phyloP scores from a whole-genome alignment of 2,888 invertebrate species.

The Sericinus montela region DNA sequence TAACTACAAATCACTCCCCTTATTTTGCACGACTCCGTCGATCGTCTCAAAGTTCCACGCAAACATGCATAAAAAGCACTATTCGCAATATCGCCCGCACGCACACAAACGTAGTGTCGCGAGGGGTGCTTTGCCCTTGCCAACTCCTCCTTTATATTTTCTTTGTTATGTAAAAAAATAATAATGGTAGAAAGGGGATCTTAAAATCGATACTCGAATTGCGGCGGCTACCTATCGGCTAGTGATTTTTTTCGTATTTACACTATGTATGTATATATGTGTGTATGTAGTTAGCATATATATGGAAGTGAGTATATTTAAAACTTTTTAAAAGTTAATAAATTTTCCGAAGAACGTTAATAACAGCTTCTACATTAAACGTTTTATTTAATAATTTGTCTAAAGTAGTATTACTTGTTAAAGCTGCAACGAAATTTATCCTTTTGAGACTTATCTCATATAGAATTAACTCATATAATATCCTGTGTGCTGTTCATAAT shows the following conservation, averaged over 20 bases:
- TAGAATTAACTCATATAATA: too few species aligned
- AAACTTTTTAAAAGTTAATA: too few species aligned
- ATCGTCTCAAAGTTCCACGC: slow-evolving; percentile 70
- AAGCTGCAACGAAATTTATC: too few species aligned
- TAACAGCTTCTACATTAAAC: too few species aligned
- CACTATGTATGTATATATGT: too few species aligned
- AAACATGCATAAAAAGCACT: slow-evolving; percentile 33
- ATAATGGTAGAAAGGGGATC: slow-evolving; percentile 75
- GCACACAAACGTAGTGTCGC: slow-evolving; percentile 36
- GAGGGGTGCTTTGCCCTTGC: slow-evolving; percentile 65
- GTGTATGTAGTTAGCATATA: not conserved
- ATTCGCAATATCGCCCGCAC: slow-evolving; percentile 27
- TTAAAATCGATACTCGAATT: slow-evolving; percentile 72
- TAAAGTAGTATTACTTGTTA: too few species aligned
- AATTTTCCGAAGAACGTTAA: too few species aligned
- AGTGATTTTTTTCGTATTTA: slow-evolving; percentile 21
- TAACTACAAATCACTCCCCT: slow-evolving; percentile 62
- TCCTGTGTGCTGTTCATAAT: too few species aligned
- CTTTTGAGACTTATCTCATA: too few species aligned
- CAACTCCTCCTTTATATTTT: slow-evolving; percentile 76
- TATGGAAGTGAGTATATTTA: too few species aligned
- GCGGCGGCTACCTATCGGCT: slow-evolving; percentile 44
- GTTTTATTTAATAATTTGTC: too few species aligned
- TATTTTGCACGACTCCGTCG: slow-evolving; percentile 60
- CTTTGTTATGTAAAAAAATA: slow-evolving; percentile 78